Conservation (phyloP, 2,797 vertebrate species). For the Aulostomus chinensis region DNA sequence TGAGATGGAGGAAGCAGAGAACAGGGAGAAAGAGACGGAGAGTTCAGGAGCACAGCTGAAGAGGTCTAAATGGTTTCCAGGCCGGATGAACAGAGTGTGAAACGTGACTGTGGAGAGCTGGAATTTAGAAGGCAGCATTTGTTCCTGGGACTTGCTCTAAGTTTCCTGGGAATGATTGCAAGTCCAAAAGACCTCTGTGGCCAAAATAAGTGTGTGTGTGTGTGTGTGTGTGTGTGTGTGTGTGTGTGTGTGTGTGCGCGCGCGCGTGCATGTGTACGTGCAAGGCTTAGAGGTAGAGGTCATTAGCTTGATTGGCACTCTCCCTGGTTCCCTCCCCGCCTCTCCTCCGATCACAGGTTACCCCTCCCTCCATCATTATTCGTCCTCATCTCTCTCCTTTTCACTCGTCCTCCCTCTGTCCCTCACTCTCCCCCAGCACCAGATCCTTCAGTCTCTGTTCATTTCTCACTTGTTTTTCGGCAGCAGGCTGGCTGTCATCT, state of each 20-base stretch:
- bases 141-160: constrained; percentile 24
- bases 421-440: background rate
- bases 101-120: constrained; percentile 58
- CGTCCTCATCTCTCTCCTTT: constrained; percentile 28
- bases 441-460: constrained; percentile 45
- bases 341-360: constrained; percentile 10
- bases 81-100: constrained; percentile 52
- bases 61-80: constrained; percentile 70
- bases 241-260: constrained; percentile 3
- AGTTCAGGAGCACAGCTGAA: constrained; percentile 1
- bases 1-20: constrained; percentile 24
- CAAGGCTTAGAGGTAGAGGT: constrained; percentile 61
- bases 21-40: constrained; percentile 15
- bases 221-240: constrained; percentile 5
- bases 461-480: constrained; percentile 66
- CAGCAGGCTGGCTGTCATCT: constrained; percentile 59
- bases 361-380: constrained; percentile 24
- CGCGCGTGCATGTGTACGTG: constrained; percentile 6
- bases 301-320: constrained; percentile 72
- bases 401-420: constrained; percentile 2
- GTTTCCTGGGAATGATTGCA: background rate
- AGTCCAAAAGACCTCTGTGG: constrained; percentile 7
- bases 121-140: constrained; percentile 48
- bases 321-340: constrained; percentile 24
- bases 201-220: constrained; percentile 15